Percentiles rank a stretch among this genome's conserved stretches.
These are phyloP conservation scores for Dromococcyx pavoninus DNA, from an alignment of 2,797 vertebrate species.

Conservation along the genomic window DNA sequence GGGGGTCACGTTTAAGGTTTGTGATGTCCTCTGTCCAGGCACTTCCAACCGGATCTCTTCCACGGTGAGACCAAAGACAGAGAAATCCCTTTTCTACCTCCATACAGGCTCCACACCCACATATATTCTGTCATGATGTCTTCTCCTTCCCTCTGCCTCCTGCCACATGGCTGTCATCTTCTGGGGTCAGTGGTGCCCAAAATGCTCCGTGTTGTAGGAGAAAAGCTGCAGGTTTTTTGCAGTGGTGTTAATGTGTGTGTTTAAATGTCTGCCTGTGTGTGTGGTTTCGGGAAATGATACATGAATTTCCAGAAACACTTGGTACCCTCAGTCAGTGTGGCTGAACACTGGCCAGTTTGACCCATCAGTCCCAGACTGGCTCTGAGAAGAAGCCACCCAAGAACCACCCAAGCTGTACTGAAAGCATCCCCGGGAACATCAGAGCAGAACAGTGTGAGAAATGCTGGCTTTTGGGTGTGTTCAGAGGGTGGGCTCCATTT, in stretches of 20 bases:
- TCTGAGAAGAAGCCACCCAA: not conserved
- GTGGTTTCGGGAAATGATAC: not conserved
- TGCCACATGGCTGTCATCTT: not conserved
- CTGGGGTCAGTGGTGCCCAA: not conserved
- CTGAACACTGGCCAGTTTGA: not conserved
- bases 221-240: not conserved
- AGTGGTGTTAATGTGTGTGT: not conserved
- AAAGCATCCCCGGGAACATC: not conserved
- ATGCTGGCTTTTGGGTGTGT: accelerated
- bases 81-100: not conserved
- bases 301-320: not conserved
- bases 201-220: not conserved
- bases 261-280: not conserved
- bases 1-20: not conserved
- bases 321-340: accelerated
- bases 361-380: not conserved
- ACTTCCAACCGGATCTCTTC: not conserved
- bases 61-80: not conserved
- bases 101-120: not conserved
- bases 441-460: not conserved
- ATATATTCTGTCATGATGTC: accelerated
- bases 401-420: no score
- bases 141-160: not conserved
- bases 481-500: not conserved
- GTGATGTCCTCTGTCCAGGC: not conserved